phyloP scores from a whole-genome alignment of 1,140 invertebrate species.

The Trichomalopsis sarcophagae region DNA sequence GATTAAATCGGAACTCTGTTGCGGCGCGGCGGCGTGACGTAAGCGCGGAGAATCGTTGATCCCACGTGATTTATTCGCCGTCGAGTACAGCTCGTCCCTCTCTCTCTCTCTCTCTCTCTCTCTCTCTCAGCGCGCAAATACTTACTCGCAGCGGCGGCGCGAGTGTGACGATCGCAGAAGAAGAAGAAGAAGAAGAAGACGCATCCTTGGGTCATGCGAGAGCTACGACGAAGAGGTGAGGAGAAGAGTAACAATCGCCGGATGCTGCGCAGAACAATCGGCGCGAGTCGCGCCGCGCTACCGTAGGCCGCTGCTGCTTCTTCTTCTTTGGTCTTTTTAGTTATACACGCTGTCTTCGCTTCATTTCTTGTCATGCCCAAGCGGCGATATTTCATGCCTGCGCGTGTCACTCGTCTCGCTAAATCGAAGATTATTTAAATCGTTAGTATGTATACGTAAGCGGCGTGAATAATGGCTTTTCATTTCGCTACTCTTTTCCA shows the following conservation, averaged over 20 bases:
- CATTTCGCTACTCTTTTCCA: neutral
- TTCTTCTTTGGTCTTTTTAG: slow-evolving; percentile 41
- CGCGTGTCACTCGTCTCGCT: neutral
- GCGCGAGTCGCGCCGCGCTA: neutral
- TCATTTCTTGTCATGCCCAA: slow-evolving; percentile 45
- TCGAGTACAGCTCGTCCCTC: neutral
- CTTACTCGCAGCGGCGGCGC: neutral
- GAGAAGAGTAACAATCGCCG: slow-evolving; percentile 49
- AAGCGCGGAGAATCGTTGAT: slow-evolving; percentile 50
- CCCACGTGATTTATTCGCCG: slow-evolving; percentile 51
- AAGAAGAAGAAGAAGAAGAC: slow-evolving; percentile 29
- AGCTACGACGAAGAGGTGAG: neutral
- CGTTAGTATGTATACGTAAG: neutral
- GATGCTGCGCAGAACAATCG: slow-evolving; percentile 49
- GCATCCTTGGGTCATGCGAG: neutral
- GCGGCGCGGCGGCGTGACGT: slow-evolving; percentile 36
- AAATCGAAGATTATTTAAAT: slow-evolving; percentile 11
- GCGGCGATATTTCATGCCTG: slow-evolving; percentile 33
- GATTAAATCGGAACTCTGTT: slow-evolving; percentile 46
- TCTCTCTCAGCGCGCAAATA: neutral
- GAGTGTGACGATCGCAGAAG: neutral
- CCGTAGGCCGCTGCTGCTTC: slow-evolving; percentile 36
- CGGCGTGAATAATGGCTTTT: neutral
- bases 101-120: neutral
- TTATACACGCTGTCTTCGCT: slow-evolving; percentile 11